Conservation (phyloP, 2,888 invertebrate species). For the Salticus scenicus region DNA sequence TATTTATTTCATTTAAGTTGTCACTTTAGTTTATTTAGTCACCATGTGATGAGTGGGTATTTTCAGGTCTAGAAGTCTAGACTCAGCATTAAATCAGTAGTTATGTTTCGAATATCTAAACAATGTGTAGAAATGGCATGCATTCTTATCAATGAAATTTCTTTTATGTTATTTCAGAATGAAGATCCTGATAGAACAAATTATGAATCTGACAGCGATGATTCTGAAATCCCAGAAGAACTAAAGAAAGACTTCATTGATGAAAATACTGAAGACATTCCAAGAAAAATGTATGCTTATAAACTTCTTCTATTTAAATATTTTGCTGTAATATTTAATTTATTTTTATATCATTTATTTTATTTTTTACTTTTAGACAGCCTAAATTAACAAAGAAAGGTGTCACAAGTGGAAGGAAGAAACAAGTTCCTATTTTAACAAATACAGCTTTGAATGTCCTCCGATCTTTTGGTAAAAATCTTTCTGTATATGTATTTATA, state of each 20-base stretch:
- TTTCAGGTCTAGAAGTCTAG: too few species aligned
- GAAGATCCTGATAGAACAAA: conserved; percentile 30
- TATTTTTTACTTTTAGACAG: conserved; percentile 27
- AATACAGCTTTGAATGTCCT: conserved; percentile 94
- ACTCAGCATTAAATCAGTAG: too few species aligned
- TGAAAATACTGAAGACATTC: conserved; percentile 79
- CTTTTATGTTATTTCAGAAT: conserved; percentile 22
- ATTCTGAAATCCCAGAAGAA: conserved; percentile 80
- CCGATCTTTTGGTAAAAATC: conserved; percentile 80
- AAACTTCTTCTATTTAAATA: not conserved
- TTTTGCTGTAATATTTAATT: not conserved
- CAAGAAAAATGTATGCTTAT: conserved; percentile 67
- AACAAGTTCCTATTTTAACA: conserved; percentile 82
- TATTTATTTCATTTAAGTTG: too few species aligned
- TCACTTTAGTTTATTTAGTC: too few species aligned
- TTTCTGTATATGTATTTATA: not conserved
- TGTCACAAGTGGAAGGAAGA: conserved; percentile 51
- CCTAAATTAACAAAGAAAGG: conserved; percentile 50
- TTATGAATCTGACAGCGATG: conserved; percentile 74
- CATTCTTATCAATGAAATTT: too few species aligned
- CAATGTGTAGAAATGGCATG: too few species aligned
- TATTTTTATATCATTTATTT: not conserved
- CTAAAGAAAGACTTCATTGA: conserved; percentile 84
- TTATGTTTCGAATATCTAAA: too few species aligned
- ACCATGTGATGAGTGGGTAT: too few species aligned